phyloP scores from a whole-genome alignment of 92 coral and sea anemone genomes.

The Palythoa heliodiscus region DNA sequence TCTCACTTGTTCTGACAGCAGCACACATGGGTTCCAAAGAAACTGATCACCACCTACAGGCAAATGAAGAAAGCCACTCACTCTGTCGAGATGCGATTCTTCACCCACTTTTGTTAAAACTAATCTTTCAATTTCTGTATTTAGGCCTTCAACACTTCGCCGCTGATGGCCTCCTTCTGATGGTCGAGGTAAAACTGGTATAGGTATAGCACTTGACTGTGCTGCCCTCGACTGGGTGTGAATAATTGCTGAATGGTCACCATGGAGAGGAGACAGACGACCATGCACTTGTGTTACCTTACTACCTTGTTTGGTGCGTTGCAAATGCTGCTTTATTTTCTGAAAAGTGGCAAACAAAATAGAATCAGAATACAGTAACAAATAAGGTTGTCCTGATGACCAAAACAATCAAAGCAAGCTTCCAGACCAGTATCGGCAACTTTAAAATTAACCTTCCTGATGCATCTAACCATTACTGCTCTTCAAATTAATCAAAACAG shows the following conservation, averaged over 20 bases:
- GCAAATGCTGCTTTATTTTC: constrained; percentile 84
- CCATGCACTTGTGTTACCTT: constrained; percentile 81
- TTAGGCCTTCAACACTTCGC: constrained; percentile 85
- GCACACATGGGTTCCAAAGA: constrained; percentile 38
- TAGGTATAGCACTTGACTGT: constrained; percentile 85
- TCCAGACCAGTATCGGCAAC: background rate
- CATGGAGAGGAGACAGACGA: constrained; percentile 92
- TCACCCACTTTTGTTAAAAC: constrained; percentile 69
- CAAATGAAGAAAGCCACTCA: constrained; percentile 46
- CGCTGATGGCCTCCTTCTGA: constrained; percentile 73
- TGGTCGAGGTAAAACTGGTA: constrained; percentile 82
- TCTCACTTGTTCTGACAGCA: constrained; percentile 45
- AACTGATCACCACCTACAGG: constrained; percentile 35
- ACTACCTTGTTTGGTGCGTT: constrained; percentile 87
- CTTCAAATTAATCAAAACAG: background rate
- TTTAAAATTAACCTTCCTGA: background rate
- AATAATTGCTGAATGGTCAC: constrained; percentile 87
- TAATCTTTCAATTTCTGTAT: constrained; percentile 83
- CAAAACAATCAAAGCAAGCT: background rate
- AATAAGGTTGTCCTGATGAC: background rate
- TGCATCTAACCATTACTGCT: background rate
- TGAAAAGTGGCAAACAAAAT: constrained; percentile 28
- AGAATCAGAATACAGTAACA: background rate
- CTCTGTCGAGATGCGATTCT: constrained; percentile 43
- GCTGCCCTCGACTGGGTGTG: constrained; percentile 54